phyloP scores from a whole-genome alignment of 2,797 vertebrate genomes.

The Danio tinwini region DNA sequence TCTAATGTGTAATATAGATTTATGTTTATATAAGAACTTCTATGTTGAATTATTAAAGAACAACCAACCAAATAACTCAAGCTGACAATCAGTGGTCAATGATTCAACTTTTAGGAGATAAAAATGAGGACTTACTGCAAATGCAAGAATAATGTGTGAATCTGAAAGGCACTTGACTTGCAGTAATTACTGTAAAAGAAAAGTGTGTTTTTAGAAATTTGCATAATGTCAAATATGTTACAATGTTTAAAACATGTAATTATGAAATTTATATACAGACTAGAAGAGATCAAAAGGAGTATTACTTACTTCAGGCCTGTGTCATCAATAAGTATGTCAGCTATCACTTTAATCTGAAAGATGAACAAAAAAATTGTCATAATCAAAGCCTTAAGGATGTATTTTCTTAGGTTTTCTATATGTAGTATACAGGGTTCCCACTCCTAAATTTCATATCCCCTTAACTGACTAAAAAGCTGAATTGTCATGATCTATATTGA shows the following conservation, averaged over 20 bases:
- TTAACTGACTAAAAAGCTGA: too few relatives aligned
- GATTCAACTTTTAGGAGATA: neutral
- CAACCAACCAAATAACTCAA: neutral
- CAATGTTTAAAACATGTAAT: too few relatives aligned
- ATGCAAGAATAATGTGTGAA: conserved; percentile 87
- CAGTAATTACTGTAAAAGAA: conserved; percentile 82
- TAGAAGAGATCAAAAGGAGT: neutral
- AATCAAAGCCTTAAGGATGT: neutral
- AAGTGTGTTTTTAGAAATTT: neutral
- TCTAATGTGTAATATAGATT: neutral
- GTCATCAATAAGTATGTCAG: conserved; percentile 68
- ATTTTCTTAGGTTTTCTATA: too few relatives aligned
- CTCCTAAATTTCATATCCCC: too few relatives aligned
- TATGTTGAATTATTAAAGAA: neutral
- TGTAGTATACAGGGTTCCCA: too few relatives aligned
- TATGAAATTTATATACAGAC: too few relatives aligned
- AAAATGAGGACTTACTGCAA: conserved; percentile 86
- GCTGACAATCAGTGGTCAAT: neutral
- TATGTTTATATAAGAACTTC: neutral
- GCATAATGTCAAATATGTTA: neutral
- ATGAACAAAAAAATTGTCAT: conserved; percentile 30
- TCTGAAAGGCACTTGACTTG: conserved; percentile 77
- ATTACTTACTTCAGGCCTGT: conserved; percentile 74
- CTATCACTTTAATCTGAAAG: conserved; percentile 75
- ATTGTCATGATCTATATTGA: too few relatives aligned